Conservation (phyloP, 1,140 invertebrate species). For the Streblospio benedicti region DNA sequence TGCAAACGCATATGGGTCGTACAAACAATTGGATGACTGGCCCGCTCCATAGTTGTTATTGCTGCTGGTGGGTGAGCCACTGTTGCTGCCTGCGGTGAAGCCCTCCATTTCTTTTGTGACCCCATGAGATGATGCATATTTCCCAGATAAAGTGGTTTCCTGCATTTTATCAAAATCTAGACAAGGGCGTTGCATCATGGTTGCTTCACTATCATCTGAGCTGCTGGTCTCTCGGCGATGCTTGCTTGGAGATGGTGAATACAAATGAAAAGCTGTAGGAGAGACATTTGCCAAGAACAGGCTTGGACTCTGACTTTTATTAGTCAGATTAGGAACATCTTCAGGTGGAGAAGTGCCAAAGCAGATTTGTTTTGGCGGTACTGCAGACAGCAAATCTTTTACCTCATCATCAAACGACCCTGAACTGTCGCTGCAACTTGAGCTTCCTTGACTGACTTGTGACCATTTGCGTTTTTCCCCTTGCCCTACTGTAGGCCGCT, state of each 20-base stretch:
- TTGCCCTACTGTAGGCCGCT: no score
- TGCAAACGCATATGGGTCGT: no score
- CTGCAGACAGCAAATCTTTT: constrained; percentile 53
- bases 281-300: constrained; percentile 49
- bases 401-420: constrained; percentile 62
- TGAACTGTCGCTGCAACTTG: constrained; percentile 46
- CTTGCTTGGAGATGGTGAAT: constrained; percentile 38
- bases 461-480: constrained; percentile 78
- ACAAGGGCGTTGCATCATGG: constrained; percentile 67
- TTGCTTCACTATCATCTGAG: constrained; percentile 40
- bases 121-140: no score
- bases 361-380: constrained; percentile 69
- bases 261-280: constrained; percentile 31
- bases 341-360: constrained; percentile 80
- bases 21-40: no score
- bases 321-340: constrained; percentile 68
- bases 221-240: constrained; percentile 31
- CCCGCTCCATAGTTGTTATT: no score
- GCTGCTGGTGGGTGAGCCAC: no score
- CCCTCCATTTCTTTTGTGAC: no score
- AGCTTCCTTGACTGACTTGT: constrained; percentile 51
- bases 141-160: no score
- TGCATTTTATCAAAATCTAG: constrained; percentile 96
- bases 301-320: constrained; percentile 61
- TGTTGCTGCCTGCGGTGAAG: no score